phyloP scores from a whole-genome alignment of 1,140 invertebrate species.

The Nasonia giraulti region DNA sequence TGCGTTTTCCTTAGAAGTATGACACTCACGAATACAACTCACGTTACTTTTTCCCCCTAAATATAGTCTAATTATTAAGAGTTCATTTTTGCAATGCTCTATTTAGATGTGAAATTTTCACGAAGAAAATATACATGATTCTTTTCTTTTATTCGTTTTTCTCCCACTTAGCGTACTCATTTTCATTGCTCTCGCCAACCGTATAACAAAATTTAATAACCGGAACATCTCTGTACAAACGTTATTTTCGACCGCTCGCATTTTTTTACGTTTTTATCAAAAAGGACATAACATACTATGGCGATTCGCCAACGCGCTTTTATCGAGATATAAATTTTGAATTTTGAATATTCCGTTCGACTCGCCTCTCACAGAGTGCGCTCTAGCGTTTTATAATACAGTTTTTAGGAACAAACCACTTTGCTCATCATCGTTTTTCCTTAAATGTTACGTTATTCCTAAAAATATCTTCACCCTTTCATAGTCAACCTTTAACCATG shows the following conservation, averaged over 20 bases:
- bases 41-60: conserved; percentile 63
- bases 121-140: conserved; percentile 75
- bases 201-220: conserved; percentile 75
- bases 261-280: conserved; percentile 63
- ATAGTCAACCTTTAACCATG: conserved; percentile 66
- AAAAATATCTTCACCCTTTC: conserved; percentile 64
- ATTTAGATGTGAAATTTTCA: conserved; percentile 70
- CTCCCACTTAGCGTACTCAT: conserved; percentile 49
- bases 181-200: conserved; percentile 46
- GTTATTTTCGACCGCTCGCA: conserved; percentile 58
- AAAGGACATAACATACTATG: conserved; percentile 67
- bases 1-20: conserved; percentile 73
- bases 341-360: conserved; percentile 68
- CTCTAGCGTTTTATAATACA: conserved; percentile 65
- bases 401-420: conserved; percentile 70
- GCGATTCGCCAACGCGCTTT: conserved; percentile 40
- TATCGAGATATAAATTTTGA: conserved; percentile 71
- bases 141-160: conserved; percentile 59
- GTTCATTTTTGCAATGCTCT: conserved; percentile 67
- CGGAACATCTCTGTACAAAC: conserved; percentile 75
- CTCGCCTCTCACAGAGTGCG: conserved; percentile 56
- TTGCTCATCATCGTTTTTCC: conserved; percentile 62
- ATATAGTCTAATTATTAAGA: conserved; percentile 57
- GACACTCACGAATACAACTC: conserved; percentile 74
- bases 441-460: conserved; percentile 66